These are phyloP conservation scores for Lithophane ornitopus DNA, from an alignment of 2,888 invertebrate species.

Conservation along the genomic window DNA sequence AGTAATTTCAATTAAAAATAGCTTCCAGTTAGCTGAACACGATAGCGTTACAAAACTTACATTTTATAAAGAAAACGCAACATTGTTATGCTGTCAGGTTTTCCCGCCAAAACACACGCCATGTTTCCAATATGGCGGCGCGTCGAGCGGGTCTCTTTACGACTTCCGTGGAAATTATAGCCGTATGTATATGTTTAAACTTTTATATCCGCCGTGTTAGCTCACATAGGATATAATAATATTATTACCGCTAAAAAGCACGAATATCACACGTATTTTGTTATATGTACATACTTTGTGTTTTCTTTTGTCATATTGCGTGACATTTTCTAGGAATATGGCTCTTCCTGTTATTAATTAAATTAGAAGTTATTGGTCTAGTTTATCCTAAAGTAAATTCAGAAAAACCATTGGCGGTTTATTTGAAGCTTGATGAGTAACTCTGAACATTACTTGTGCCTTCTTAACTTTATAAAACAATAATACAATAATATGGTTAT, in stretches of 20 bases:
- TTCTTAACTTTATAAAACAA: not conserved
- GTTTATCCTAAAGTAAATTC: too few species aligned
- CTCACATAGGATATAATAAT: conserved; percentile 77
- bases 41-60: conserved; percentile 11
- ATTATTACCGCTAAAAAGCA: conserved; percentile 76
- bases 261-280: conserved; percentile 68
- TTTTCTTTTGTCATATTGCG: conserved; percentile 11
- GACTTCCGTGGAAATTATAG: conserved; percentile 87
- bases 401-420: too few species aligned
- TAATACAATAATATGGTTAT: conserved; percentile 1
- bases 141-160: conserved; percentile 81
- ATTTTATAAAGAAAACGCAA: conserved; percentile 48
- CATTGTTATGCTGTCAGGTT: conserved; percentile 58
- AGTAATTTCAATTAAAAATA: conserved; percentile 3
- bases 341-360: not conserved
- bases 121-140: conserved; percentile 82
- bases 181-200: conserved; percentile 82
- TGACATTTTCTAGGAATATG: not conserved
- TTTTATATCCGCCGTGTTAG: conserved; percentile 81
- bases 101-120: conserved; percentile 84
- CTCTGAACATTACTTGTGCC: too few species aligned
- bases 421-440: too few species aligned
- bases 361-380: not conserved
- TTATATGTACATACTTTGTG: conserved; percentile 58
- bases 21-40: conserved; percentile 11